These are phyloP conservation scores for Poeciliopsis turrubarensis DNA, from an alignment of 2,113 vertebrate species.

Conservation along the genomic window DNA sequence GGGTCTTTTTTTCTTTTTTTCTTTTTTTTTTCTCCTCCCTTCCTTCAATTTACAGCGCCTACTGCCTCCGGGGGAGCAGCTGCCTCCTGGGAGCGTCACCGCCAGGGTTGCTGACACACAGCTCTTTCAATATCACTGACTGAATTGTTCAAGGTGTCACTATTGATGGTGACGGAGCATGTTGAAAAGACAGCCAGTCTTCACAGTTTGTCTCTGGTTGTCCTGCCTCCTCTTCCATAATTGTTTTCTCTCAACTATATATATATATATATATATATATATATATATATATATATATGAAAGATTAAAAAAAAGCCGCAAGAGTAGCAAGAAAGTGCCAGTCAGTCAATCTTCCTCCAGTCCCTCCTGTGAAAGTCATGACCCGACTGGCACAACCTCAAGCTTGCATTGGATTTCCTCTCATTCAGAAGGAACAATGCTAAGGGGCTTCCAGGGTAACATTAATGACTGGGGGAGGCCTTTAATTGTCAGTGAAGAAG, in stretches of 20 bases:
- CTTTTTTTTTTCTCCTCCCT: too few relatives aligned
- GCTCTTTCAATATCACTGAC: constrained; percentile 77
- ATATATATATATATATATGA: too few relatives aligned
- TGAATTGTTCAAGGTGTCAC: constrained; percentile 78
- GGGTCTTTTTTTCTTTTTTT: constrained; percentile 48
- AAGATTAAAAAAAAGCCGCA: constrained; percentile 12
- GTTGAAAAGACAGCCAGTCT: constrained; percentile 57
- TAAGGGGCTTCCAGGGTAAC: constrained; percentile 65
- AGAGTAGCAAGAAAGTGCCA: constrained; percentile 5
- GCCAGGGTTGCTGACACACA: constrained; percentile 71
- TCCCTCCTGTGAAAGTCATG: constrained; percentile 63
- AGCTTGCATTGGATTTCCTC: constrained; percentile 70
- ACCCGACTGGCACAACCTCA: constrained; percentile 62
- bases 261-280: background rate
- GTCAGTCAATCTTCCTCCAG: constrained; percentile 13
- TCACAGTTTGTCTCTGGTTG: constrained; percentile 51
- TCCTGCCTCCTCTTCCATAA: constrained; percentile 9
- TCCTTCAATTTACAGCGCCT: constrained; percentile 75
- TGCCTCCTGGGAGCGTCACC: constrained; percentile 72
- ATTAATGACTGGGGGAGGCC: constrained; percentile 68
- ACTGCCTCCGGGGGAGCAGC: constrained; percentile 67
- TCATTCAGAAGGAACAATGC: constrained; percentile 69
- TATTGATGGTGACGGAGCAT: constrained; percentile 72
- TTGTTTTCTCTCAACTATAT: constrained; percentile 40
- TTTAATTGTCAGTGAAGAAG: constrained; percentile 64